A percentile compares a stretch with the other conserved stretches of the same genome.
These are phyloP conservation scores for Tetragnatha montana DNA, from an alignment of 2,888 invertebrate species.

Conservation along the genomic window DNA sequence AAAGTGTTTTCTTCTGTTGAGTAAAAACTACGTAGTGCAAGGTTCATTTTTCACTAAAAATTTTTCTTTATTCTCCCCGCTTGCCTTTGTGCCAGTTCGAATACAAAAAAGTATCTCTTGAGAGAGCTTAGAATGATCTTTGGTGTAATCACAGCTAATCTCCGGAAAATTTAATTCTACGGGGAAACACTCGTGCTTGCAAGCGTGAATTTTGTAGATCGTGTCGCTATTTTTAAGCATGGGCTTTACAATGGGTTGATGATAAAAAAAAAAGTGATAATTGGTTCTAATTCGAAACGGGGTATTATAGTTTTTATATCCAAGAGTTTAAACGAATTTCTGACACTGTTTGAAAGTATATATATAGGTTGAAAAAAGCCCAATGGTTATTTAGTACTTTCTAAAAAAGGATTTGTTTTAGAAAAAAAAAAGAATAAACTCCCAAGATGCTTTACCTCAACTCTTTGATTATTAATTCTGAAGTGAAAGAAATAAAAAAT, in stretches of 20 bases:
- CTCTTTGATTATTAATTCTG: too few species aligned
- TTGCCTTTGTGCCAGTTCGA: constrained; percentile 7
- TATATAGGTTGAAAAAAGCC: neutral
- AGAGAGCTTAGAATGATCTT: constrained; percentile 7
- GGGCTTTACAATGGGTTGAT: neutral
- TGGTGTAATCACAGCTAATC: constrained; percentile 13
- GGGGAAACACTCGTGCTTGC: neutral
- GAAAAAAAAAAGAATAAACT: too few species aligned
- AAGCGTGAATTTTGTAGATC: neutral
- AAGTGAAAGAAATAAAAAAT: too few species aligned
- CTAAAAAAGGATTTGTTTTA: neutral
- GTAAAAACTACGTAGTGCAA: neutral
- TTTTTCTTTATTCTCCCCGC: neutral
- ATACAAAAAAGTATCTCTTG: neutral
- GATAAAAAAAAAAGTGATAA: neutral
- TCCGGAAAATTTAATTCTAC: constrained; percentile 15
- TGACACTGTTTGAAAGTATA: neutral
- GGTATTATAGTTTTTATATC: neutral
- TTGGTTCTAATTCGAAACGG: neutral
- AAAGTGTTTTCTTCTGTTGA: neutral
- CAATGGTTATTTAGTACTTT: neutral
- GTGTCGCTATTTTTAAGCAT: neutral
- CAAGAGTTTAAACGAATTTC: neutral
- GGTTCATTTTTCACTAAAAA: constrained; percentile 16
- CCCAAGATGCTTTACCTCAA: too few species aligned